A percentile compares a stretch with the other conserved stretches of the same genome.
Conservation (phyloP, 2,113 vertebrate genomes). For the Ariopsis seemanni region DNA sequence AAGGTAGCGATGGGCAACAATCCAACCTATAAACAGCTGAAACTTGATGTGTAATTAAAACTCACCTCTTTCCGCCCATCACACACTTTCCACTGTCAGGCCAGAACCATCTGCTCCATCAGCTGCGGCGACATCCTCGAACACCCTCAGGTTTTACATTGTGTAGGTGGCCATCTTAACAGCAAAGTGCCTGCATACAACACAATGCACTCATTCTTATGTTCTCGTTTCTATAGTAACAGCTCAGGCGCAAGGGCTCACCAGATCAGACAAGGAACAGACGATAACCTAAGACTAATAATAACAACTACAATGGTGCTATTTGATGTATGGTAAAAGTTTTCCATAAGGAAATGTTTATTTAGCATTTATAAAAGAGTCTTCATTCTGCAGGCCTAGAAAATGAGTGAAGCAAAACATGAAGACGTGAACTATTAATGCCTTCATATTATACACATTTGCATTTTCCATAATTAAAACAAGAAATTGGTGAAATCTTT, state of each 20-base stretch:
- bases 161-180: background rate
- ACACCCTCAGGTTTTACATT: background rate
- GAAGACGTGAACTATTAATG: background rate
- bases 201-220: background rate
- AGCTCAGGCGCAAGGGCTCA: background rate
- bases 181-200: background rate
- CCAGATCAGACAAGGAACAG: too few relatives aligned
- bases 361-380: background rate
- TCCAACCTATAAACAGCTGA: slow-evolving; percentile 6
- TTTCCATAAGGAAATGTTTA: background rate
- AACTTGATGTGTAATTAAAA: slow-evolving; percentile 44
- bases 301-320: background rate
- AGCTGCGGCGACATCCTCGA: slow-evolving; percentile 1
- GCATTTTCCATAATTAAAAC: background rate
- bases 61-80: slow-evolving; percentile 40
- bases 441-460: background rate
- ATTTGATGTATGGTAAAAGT: background rate
- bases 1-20: background rate
- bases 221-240: background rate
- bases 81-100: slow-evolving; percentile 25
- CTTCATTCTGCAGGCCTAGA: background rate
- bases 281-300: background rate
- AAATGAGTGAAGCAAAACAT: background rate
- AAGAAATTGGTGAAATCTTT: background rate
- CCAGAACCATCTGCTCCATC: slow-evolving; percentile 39